phyloP scores from a whole-genome alignment of 2,113 vertebrate species.

The Tachysurus vachellii region DNA sequence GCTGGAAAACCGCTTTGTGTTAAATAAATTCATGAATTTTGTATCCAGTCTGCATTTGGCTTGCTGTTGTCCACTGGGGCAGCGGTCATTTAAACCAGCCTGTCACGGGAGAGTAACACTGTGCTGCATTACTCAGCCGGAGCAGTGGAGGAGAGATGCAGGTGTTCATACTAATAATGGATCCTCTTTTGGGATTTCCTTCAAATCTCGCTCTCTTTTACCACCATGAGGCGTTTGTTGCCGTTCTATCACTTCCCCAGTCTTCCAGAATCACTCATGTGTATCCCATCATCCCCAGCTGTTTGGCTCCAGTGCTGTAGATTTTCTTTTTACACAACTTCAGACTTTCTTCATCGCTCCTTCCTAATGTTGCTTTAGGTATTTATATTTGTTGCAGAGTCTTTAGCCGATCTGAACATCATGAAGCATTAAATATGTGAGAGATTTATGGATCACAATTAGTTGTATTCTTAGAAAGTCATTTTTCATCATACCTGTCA shows the following conservation, averaged over 20 bases:
- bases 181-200: constrained; percentile 44
- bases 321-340: not conserved
- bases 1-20: not conserved
- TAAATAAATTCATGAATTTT: not conserved
- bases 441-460: constrained; percentile 6
- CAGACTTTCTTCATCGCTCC: not conserved
- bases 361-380: not conserved
- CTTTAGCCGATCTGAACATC: not conserved
- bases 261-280: constrained; percentile 28
- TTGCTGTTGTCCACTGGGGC: not conserved
- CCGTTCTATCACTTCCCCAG: not conserved
- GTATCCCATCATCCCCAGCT: constrained; percentile 41
- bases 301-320: constrained; percentile 6
- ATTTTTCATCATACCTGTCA: constrained; percentile 35
- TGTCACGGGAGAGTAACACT: constrained; percentile 2
- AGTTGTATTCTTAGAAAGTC: not conserved
- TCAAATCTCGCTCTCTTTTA: not conserved
- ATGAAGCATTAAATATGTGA: not conserved
- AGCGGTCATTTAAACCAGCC: constrained; percentile 18
- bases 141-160: not conserved
- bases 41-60: not conserved
- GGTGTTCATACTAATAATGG: constrained; percentile 47
- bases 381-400: not conserved
- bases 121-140: constrained; percentile 5
- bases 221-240: constrained; percentile 15